phyloP scores from a whole-genome alignment of 1,140 invertebrate genomes.

The Araneus ventricosus region DNA sequence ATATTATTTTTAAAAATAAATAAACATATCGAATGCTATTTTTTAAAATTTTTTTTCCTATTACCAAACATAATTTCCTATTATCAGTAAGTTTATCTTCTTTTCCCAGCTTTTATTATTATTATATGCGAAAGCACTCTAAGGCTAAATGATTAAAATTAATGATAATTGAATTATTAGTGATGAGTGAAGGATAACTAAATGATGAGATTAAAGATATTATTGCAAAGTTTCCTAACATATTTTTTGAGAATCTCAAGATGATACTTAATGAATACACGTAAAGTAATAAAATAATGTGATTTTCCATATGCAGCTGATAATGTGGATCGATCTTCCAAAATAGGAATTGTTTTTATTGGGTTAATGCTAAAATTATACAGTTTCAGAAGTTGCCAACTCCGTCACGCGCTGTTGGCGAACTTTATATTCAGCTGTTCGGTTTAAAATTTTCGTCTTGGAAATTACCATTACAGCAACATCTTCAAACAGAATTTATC shows the following conservation, averaged over 20 bases:
- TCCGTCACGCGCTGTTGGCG: background rate
- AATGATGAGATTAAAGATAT: too few relatives aligned
- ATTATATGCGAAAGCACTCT: too few relatives aligned
- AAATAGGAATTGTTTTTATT: background rate
- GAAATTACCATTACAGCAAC: background rate
- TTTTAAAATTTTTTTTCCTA: too few relatives aligned
- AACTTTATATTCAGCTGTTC: background rate
- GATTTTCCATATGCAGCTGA: background rate
- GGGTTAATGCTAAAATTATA: constrained; percentile 24
- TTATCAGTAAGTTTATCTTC: too few relatives aligned
- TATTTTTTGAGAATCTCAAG: background rate
- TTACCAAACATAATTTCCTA: too few relatives aligned
- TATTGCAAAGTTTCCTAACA: too few relatives aligned
- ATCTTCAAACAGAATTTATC: background rate
- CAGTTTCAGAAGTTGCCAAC: background rate
- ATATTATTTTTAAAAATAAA: too few relatives aligned
- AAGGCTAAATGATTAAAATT: too few relatives aligned
- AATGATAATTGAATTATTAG: too few relatives aligned
- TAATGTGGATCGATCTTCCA: background rate
- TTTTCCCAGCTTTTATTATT: too few relatives aligned
- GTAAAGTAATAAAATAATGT: background rate
- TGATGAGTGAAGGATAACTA: too few relatives aligned
- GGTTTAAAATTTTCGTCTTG: background rate
- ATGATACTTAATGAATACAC: constrained; percentile 7
- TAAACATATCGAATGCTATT: too few relatives aligned